phyloP scores from a whole-genome alignment of 1,140 invertebrate species.

The Pogonus chalceus region DNA sequence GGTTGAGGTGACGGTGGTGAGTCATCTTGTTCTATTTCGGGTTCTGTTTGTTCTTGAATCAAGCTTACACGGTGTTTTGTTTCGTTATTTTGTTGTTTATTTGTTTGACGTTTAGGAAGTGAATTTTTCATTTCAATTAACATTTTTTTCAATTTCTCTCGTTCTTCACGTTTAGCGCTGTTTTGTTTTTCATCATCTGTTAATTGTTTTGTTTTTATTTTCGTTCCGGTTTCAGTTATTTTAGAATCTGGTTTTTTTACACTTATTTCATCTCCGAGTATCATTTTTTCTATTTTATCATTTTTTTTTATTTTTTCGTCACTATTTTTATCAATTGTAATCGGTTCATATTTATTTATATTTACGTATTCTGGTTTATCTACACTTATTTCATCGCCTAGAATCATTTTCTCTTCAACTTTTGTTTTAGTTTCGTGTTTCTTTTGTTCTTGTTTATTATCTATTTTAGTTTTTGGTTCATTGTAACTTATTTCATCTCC shows the following conservation, averaged over 20 bases:
- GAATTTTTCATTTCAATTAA: constrained; percentile 57
- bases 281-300: neutral
- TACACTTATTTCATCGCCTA: constrained; percentile 12
- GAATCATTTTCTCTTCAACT: constrained; percentile 2
- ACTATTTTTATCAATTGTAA: neutral
- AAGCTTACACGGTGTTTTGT: constrained; percentile 24
- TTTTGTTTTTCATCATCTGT: constrained; percentile 27
- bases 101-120: constrained; percentile 40
- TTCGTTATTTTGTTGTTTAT: constrained; percentile 17
- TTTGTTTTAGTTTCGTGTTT: neutral
- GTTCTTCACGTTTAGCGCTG: constrained; percentile 36
- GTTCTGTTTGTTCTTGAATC: constrained; percentile 27
- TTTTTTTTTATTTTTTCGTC: neutral
- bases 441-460: neutral
- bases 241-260: constrained; percentile 10
- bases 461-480: constrained; percentile 5
- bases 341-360: constrained; percentile 12
- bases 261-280: constrained; percentile 11
- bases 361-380: constrained; percentile 2
- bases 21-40: constrained; percentile 9
- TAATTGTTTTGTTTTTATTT: constrained; percentile 25
- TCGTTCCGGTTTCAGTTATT: too few relatives aligned
- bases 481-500: constrained; percentile 11
- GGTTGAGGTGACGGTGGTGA: too few relatives aligned
- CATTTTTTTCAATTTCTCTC: constrained; percentile 47